A percentile compares a stretch with the other conserved stretches of the same genome.
Conservation (phyloP, 2,113 vertebrate genomes). For the Tyrannus savana region DNA sequence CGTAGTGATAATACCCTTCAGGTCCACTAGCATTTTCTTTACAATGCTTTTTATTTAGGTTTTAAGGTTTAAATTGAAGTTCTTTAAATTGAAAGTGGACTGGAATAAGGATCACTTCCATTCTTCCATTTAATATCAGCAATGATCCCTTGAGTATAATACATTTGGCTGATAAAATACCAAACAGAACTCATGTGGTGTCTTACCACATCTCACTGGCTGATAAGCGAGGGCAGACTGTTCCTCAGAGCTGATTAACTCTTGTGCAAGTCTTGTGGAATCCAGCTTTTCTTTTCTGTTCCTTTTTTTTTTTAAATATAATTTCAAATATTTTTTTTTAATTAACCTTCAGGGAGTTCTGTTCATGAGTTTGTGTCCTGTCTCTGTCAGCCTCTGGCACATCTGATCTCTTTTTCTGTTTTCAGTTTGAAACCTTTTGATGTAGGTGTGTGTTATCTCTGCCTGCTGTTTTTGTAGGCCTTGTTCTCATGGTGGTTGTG, state of each 20-base stretch:
- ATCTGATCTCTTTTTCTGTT: slow-evolving; percentile 27
- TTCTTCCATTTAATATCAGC: background rate
- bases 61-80: background rate
- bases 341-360: background rate
- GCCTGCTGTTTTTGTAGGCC: background rate
- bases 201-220: background rate
- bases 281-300: background rate
- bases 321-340: background rate
- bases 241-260: background rate
- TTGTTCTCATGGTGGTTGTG: background rate
- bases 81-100: background rate
- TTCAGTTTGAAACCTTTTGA: background rate
- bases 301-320: background rate
- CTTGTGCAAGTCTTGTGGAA: background rate
- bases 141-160: background rate
- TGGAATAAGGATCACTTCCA: background rate
- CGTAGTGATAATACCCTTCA: background rate
- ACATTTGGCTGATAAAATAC: background rate
- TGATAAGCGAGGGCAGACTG: background rate
- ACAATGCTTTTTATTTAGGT: background rate
- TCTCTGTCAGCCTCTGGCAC: background rate
- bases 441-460: background rate
- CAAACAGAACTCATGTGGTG: background rate
- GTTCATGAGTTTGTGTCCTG: background rate
- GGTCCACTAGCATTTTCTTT: background rate